These are phyloP conservation scores for Psettodes erumei DNA, from an alignment of 2,113 vertebrate species.

Conservation along the genomic window DNA sequence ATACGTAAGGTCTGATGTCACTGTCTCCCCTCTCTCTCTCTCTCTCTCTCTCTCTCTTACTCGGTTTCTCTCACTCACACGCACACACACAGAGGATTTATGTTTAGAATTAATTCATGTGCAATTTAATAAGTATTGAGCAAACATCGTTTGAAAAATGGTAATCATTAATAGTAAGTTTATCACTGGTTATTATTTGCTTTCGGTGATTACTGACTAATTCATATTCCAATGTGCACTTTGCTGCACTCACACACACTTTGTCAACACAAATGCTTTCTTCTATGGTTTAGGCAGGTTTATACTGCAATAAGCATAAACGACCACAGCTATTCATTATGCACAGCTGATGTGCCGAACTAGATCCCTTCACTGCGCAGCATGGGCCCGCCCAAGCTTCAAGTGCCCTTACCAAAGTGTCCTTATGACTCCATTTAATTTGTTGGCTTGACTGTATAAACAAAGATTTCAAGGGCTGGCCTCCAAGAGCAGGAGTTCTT, in stretches of 20 bases:
- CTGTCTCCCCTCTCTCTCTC: conserved; percentile 27
- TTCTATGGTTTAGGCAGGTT: background rate
- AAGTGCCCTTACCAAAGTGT: conserved; percentile 34
- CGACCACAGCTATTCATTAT: background rate
- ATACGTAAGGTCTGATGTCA: conserved; percentile 71
- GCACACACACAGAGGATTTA: conserved; percentile 6
- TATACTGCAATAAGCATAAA: background rate
- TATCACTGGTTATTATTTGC: background rate
- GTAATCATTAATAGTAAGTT: background rate
- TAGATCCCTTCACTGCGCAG: background rate
- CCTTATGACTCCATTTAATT: conserved; percentile 38
- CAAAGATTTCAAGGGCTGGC: conserved; percentile 39
- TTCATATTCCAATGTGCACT: background rate
- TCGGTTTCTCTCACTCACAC: conserved; percentile 2
- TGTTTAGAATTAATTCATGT: background rate
- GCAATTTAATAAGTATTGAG: background rate
- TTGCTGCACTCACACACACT: background rate
- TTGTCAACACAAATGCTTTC: background rate
- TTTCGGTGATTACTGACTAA: background rate
- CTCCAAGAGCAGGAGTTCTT: conserved; percentile 38
- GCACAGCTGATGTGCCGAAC: background rate
- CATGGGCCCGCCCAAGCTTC: conserved; percentile 5
- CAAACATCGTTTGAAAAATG: background rate
- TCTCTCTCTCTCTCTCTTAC: background rate
- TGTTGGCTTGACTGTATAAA: conserved; percentile 53